Base-by-base conservation (phyloP, 2,888 invertebrate species). In the Drosophila borealis region DNA sequence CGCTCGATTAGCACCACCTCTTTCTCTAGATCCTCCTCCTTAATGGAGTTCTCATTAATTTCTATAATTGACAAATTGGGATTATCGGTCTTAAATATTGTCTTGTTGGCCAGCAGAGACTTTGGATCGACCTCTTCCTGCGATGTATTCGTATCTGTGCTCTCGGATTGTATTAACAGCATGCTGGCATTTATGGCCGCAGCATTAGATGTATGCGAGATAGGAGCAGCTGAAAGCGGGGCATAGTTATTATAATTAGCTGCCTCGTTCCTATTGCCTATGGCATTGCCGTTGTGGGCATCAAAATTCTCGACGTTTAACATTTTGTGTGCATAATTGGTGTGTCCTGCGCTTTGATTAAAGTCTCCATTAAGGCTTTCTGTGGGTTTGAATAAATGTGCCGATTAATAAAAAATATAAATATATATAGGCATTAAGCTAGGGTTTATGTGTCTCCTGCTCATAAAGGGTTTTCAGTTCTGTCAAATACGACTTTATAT, bases 31-130 rank as follows among this genome's bases (percentile, higher is more conserved):
- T 90, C 88, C 44, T 86, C 81, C 61, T 89, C 90, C 59, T 89
- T 88, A 68, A 88, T 88, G 14, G 91, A 91, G 74, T 88, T 90
- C 75, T 91, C 89, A 78, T 89, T 92, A 64, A 92, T 92, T 85
- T 92, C 92, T 89, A 92, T 92, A 92, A 92, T 92, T 92, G 92
- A 91, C 92, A 92, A 89, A 81, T 92, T 87, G 73, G 92, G 92
- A 85, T 92, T 92, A 89, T 90, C 90, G 62, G 81, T 86, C 80
- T 91, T 92, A 59, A 92, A 92, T 91, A 92, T 91, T 90, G 92
- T 92, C 90, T 92, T 92, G 83, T 91, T 91, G 61, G 92, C 92
- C 89, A 92, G 80, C 77, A 90, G 91, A 39, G 92, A 91, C 81
- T 92, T 92, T 8, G 92, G 91, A 79, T 92, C 91, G 36, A 92